phyloP scores from a whole-genome alignment of 2,113 vertebrate genomes.

The Ceuthmochares aereus region DNA sequence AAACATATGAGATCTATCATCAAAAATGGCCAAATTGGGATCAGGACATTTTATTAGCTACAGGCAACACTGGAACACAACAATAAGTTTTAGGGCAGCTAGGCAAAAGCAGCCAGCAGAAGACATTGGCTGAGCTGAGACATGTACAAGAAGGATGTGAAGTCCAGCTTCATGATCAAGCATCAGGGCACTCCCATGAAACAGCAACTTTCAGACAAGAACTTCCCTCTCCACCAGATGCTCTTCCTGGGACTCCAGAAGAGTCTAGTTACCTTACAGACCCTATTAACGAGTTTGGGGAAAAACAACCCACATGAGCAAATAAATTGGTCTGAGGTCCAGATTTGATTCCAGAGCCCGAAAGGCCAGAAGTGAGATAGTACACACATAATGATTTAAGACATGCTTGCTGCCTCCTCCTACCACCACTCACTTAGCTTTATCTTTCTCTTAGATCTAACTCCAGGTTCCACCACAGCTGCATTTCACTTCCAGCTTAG shows the following conservation, averaged over 20 bases:
- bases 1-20: neutral
- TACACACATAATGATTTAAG: neutral
- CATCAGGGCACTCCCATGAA: too few relatives aligned
- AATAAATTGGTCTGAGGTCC: neutral
- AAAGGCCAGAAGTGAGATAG: neutral
- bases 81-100: rapidly evolving
- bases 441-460: neutral
- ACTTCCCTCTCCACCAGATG: neutral
- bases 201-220: neutral
- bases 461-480: neutral
- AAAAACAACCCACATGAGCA: rapidly evolving
- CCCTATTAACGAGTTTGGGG: neutral
- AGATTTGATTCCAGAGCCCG: too few relatives aligned
- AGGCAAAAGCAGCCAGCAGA: neutral
- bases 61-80: neutral
- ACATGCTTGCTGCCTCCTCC: neutral
- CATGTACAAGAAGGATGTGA: rapidly evolving
- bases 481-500: neutral
- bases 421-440: neutral
- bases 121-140: neutral
- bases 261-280: neutral
- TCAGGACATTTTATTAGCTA: neutral
- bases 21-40: neutral
- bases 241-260: neutral
- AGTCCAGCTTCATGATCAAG: neutral